These are phyloP conservation scores for Antheraea mylitta DNA, from an alignment of 1,140 invertebrate genomes.

Conservation along the genomic window DNA sequence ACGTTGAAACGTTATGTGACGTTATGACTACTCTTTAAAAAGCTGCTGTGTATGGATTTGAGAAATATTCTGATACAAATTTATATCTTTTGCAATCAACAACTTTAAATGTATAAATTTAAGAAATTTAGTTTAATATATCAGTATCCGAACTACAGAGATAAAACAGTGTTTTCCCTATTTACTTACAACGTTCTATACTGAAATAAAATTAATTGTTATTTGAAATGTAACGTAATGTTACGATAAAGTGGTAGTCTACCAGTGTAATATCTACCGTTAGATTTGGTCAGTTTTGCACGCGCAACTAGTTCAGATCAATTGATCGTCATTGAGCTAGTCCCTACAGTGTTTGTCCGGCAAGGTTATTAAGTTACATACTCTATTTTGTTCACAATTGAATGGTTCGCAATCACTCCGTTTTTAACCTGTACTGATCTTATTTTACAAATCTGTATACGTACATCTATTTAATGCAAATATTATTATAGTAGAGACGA, in stretches of 20 bases:
- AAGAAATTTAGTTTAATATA: neutral
- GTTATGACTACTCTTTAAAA: too few species aligned
- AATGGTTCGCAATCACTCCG: neutral
- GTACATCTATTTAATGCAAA: neutral
- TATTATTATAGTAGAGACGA: neutral
- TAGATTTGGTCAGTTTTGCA: conserved; percentile 46
- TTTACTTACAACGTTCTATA: too few species aligned
- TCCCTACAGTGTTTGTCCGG: conserved; percentile 48
- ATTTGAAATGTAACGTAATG: neutral
- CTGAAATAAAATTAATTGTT: too few species aligned
- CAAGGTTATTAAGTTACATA: conserved; percentile 60
- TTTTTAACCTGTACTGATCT: neutral
- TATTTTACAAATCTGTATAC: neutral
- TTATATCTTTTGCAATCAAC: too few species aligned
- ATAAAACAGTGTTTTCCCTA: too few species aligned
- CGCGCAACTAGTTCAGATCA: conserved; percentile 68
- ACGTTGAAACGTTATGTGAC: too few species aligned
- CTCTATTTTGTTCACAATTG: conserved; percentile 20
- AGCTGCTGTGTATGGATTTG: neutral
- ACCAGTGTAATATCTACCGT: conserved; percentile 19
- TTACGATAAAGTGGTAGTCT: conserved; percentile 28
- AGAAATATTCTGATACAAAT: too few species aligned
- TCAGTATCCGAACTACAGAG: too few species aligned
- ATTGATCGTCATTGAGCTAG: conserved; percentile 69
- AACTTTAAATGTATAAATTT: too few species aligned